Evolutionary conservation across 2,888 invertebrate genomes (phyloP).

Genomic region (Apoderus coryli): DNA sequence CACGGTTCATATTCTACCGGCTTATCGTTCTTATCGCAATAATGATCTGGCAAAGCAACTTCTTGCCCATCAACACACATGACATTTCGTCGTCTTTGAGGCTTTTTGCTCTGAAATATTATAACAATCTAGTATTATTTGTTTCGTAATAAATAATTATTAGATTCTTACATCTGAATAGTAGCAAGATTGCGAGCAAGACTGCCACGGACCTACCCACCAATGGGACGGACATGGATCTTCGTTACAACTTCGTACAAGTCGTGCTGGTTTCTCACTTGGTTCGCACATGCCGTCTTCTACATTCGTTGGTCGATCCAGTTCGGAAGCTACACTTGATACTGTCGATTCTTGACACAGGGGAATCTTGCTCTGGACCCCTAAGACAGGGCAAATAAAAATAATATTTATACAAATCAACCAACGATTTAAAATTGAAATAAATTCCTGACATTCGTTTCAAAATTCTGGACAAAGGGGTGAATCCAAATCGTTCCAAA

Average conservation of each 20-base stretch:
- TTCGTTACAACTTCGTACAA: conserved; percentile 49
- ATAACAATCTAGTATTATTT: too few relatives aligned
- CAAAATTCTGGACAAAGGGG: too few relatives aligned
- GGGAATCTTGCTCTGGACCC: conserved; percentile 20
- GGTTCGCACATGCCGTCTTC: conserved; percentile 29
- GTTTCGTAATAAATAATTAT: too few relatives aligned
- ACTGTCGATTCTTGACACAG: conserved; percentile 33
- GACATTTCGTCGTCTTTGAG: conserved; percentile 48
- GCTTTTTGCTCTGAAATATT: conserved; percentile 37
- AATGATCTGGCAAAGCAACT: conserved; percentile 59
- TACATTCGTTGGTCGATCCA: conserved; percentile 30
- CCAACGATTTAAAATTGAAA: too few relatives aligned
- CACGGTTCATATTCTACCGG: conserved; percentile 57
- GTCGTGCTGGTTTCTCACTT: conserved; percentile 40
- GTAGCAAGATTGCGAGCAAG: conserved; percentile 62
- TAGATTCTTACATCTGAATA: too few relatives aligned
- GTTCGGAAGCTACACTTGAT: conserved; percentile 33
- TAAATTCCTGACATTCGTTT: too few relatives aligned
- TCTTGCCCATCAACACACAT: conserved; percentile 66
- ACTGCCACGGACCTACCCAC: conserved; percentile 81
- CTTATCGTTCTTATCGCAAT: conserved; percentile 49
- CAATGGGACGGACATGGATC: conserved; percentile 59
- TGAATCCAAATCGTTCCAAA: too few relatives aligned
- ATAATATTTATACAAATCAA: too few relatives aligned
- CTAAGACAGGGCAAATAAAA: too few relatives aligned